Evolutionary conservation across 2,888 invertebrate species (phyloP).

Genomic region (Melangyna quadrimaculata): DNA sequence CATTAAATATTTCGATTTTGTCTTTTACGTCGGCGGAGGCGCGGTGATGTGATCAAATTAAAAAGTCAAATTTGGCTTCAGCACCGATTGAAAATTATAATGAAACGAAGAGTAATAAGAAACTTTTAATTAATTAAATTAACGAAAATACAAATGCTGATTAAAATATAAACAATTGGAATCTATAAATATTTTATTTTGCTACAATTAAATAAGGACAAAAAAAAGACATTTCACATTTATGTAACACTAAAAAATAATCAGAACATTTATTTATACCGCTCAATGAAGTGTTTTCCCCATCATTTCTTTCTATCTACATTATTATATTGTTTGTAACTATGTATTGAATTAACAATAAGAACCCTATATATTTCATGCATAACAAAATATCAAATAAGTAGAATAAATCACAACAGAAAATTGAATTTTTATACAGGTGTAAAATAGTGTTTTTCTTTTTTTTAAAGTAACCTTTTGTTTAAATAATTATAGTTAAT

Average conservation of each 20-base stretch:
- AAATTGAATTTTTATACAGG: conserved; percentile 51
- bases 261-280: conserved; percentile 21
- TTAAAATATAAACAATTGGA: conserved; percentile 37
- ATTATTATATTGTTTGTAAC: conserved; percentile 2
- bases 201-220: conserved; percentile 52
- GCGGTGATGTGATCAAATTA: not conserved
- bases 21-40: not conserved
- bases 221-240: conserved; percentile 25
- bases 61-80: not conserved
- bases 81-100: not conserved
- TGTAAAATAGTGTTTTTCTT: conserved; percentile 8
- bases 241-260: conserved; percentile 27
- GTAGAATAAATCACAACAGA: conserved; percentile 50
- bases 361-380: conserved; percentile 23
- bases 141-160: conserved; percentile 34
- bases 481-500: conserved; percentile 1
- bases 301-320: conserved; percentile 46
- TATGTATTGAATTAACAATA: conserved; percentile 34
- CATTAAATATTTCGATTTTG: not conserved
- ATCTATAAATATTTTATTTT: conserved; percentile 61
- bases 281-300: conserved; percentile 1
- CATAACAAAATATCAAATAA: conserved; percentile 40
- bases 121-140: not conserved
- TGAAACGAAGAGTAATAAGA: not conserved
- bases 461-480: conserved; percentile 4